These are phyloP conservation scores for Dinothrombium tinctorium DNA, from an alignment of 1,140 invertebrate genomes.

Conservation along the genomic window DNA sequence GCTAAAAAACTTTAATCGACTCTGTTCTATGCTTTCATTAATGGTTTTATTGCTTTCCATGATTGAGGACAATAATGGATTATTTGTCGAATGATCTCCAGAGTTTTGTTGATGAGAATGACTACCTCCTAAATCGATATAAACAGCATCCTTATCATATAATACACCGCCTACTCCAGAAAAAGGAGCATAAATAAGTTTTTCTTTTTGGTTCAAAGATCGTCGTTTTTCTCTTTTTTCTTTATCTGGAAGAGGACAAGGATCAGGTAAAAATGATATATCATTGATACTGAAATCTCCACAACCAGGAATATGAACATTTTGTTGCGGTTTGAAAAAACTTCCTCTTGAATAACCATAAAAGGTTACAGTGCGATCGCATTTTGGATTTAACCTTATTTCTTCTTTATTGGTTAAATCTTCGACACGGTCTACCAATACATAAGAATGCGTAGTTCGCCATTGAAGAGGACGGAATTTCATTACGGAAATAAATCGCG, in stretches of 20 bases:
- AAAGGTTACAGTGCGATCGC: constrained; percentile 62
- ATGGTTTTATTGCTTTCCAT: no score
- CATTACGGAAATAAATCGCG: constrained; percentile 91
- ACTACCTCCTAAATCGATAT: constrained; percentile 82
- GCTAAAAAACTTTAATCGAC: no score
- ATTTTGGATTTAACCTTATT: constrained; percentile 56
- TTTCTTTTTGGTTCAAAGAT: constrained; percentile 66
- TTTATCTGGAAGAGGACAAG: constrained; percentile 75
- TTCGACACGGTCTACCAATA: constrained; percentile 63
- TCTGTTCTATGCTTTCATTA: no score
- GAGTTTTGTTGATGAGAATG: constrained; percentile 41
- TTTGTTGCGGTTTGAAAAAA: constrained; percentile 56
- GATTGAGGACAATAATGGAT: no score
- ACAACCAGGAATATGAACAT: constrained; percentile 75
- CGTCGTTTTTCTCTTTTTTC: constrained; percentile 41
- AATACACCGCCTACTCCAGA: constrained; percentile 95
- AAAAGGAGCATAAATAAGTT: constrained; percentile 90
- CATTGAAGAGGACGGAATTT: constrained; percentile 81
- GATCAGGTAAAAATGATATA: constrained; percentile 54
- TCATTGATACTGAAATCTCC: constrained; percentile 68
- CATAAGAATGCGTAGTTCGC: constrained; percentile 75
- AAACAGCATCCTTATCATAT: constrained; percentile 99
- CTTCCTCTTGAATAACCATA: constrained; percentile 91
- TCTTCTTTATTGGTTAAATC: constrained; percentile 73
- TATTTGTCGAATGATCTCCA: no score